A percentile compares a stretch with the other conserved stretches of the same genome.
Evolutionary conservation across 1,140 invertebrate genomes (phyloP).

Genomic region (Hylaeus anthracinus): DNA sequence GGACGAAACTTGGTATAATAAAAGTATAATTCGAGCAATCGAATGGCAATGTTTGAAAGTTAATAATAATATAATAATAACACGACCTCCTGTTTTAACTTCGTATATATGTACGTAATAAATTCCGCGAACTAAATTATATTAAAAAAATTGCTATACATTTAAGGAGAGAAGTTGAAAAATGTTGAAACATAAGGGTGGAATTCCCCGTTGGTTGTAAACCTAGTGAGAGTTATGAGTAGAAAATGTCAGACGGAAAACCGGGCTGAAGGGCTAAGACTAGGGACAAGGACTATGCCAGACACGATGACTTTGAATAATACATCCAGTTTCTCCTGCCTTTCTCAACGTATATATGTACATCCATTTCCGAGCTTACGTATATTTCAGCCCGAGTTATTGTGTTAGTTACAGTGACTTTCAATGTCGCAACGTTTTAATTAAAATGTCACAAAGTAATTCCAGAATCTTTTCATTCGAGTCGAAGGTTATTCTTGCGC

Average conservation of each 20-base stretch:
- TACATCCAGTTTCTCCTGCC: conserved; percentile 15
- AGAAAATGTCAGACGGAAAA: conserved; percentile 21
- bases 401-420: too few relatives aligned
- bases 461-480: neutral
- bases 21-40: too few relatives aligned
- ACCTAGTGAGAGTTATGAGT: conserved; percentile 13
- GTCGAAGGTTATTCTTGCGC: neutral
- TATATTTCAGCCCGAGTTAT: neutral
- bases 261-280: conserved; percentile 14
- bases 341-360: neutral
- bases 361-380: neutral
- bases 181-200: neutral
- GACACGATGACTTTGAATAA: conserved; percentile 26
- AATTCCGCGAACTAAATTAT: neutral
- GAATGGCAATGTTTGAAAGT: too few relatives aligned
- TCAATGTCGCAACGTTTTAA: conserved; percentile 21
- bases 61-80: too few relatives aligned
- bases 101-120: neutral
- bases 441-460: neutral
- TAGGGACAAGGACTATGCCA: conserved; percentile 19
- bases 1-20: too few relatives aligned
- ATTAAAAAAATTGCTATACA: neutral
- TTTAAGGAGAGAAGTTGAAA: too few relatives aligned
- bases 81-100: too few relatives aligned
- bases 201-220: neutral